Percentiles rank a stretch among this genome's conserved stretches.
phyloP scores from a whole-genome alignment of 2,888 invertebrate species.

The Neoscelio sp. region DNA sequence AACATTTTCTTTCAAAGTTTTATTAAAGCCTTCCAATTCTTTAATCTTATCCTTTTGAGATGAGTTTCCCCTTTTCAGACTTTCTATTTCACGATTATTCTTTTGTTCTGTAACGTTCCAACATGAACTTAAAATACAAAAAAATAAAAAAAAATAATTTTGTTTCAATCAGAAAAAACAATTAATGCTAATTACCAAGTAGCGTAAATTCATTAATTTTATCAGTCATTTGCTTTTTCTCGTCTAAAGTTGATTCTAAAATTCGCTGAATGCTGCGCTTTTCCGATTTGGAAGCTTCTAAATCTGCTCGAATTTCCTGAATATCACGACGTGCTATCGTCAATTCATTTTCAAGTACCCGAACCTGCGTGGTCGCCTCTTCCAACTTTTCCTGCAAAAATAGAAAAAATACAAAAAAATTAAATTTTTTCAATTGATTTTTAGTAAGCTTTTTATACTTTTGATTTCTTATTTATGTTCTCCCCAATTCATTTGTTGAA shows the following conservation, averaged over 20 bases:
- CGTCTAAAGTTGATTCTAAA: conserved; percentile 84
- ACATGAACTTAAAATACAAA: conserved; percentile 27
- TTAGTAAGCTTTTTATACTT: no score
- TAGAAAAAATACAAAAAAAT: conserved; percentile 22
- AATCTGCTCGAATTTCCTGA: conserved; percentile 83
- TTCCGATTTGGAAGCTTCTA: conserved; percentile 84
- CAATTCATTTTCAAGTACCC: conserved; percentile 83
- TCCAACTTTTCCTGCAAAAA: conserved; percentile 83
- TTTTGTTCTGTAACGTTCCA: conserved; percentile 83
- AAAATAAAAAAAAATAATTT: conserved; percentile 13
- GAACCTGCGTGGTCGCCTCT: conserved; percentile 83
- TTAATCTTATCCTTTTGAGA: conserved; percentile 83
- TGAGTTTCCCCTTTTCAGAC: conserved; percentile 82
- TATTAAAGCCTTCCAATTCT: conserved; percentile 82
- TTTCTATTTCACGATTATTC: conserved; percentile 84
- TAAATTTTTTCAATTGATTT: no score
- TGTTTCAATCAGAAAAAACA: conserved; percentile 22
- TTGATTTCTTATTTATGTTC: no score
- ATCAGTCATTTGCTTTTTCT: conserved; percentile 85
- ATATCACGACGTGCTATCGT: conserved; percentile 82
- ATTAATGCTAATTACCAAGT: conserved; percentile 84
- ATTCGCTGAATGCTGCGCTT: conserved; percentile 85
- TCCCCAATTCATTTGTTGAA: no score
- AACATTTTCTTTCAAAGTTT: conserved; percentile 63
- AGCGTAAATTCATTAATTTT: conserved; percentile 86